A percentile compares a stretch with the other conserved stretches of the same genome.
phyloP scores from a whole-genome alignment of 1,140 invertebrate genomes.

The Panagrolaimus sp. region DNA sequence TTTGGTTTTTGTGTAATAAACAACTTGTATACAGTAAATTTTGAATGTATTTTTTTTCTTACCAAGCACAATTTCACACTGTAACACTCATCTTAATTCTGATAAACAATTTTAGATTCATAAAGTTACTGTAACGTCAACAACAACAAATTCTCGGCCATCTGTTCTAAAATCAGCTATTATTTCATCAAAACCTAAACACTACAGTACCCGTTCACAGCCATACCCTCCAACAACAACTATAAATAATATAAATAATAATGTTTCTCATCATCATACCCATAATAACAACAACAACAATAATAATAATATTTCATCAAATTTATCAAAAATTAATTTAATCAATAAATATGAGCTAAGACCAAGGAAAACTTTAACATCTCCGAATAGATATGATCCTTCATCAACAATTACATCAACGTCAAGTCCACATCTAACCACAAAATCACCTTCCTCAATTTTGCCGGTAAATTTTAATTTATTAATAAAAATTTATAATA shows the following conservation, averaged over 20 bases:
- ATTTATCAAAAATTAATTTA: conserved; percentile 8
- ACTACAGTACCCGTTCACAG: background rate
- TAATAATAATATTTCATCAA: conserved; percentile 6
- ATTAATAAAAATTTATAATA: too few relatives aligned
- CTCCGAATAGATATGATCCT: background rate
- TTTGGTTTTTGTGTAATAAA: too few relatives aligned
- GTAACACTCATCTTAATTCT: background rate
- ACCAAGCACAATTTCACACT: conserved; percentile 3
- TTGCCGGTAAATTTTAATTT: too few relatives aligned
- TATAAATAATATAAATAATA: too few relatives aligned
- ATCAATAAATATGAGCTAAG: conserved; percentile 8
- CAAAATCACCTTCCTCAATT: too few relatives aligned
- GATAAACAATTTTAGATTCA: conserved; percentile 2
- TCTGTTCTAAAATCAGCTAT: conserved; percentile 1
- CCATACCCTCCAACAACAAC: background rate
- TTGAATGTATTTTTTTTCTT: background rate
- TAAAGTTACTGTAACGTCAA: conserved; percentile 1
- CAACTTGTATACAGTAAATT: too few relatives aligned
- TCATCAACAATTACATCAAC: background rate
- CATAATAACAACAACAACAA: too few relatives aligned
- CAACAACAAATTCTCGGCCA: background rate
- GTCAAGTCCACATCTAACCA: background rate
- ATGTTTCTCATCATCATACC: background rate
- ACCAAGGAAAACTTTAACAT: background rate
- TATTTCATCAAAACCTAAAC: background rate